These are phyloP conservation scores for Bungarus multicinctus DNA, from an alignment of 2,113 vertebrate genomes.

Conservation along the genomic window DNA sequence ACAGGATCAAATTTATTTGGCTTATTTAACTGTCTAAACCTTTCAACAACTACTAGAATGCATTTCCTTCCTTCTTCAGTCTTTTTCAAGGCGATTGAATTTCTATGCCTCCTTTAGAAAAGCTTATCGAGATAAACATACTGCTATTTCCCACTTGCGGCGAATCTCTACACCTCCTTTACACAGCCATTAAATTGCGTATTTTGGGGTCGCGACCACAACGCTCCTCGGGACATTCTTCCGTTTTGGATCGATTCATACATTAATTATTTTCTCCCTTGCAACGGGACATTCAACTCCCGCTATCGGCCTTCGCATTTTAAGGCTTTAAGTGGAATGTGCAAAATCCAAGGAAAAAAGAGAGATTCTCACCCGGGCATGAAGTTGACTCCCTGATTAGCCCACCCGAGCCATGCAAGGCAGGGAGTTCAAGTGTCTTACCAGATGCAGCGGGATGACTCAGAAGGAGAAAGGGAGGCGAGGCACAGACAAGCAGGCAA, in stretches of 20 bases:
- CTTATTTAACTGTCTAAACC: not conserved
- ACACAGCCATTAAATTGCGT: not conserved
- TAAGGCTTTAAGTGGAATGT: not conserved
- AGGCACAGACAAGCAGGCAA: conserved; percentile 4
- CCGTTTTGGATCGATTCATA: not conserved
- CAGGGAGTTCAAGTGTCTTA: not conserved
- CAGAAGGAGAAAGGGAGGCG: not conserved
- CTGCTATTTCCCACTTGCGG: not conserved
- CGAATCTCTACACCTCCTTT: not conserved
- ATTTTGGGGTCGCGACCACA: not conserved
- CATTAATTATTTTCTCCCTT: too few species aligned
- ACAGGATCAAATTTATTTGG: conserved; percentile 25
- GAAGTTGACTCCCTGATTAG: not conserved
- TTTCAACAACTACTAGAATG: conserved; percentile 9
- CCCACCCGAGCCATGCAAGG: not conserved
- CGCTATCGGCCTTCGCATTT: not conserved
- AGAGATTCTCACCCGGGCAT: not conserved
- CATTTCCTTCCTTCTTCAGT: not conserved
- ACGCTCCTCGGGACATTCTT: not conserved
- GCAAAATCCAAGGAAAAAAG: not conserved
- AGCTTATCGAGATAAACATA: not conserved
- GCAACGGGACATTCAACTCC: not conserved
- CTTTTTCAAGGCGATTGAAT: conserved; percentile 6
- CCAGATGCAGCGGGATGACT: not conserved
- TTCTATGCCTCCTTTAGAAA: not conserved